Conservation (phyloP, 2,888 invertebrate genomes). For the Eupithecia centaureata region DNA sequence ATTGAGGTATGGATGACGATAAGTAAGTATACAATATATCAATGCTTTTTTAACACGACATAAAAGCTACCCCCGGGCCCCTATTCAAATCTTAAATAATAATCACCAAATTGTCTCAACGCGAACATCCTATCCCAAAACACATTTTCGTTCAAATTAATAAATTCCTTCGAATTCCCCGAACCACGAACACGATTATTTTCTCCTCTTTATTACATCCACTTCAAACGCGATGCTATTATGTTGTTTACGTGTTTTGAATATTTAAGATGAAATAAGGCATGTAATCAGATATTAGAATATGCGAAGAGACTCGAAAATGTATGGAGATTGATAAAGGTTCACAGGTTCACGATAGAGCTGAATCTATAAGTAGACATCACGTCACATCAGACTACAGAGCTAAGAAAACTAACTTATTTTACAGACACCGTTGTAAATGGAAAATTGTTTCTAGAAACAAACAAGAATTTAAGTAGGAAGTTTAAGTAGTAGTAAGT, state of each 20-base stretch:
- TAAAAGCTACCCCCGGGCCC: background rate
- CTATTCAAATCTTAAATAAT: background rate
- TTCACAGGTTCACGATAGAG: slow-evolving; percentile 6
- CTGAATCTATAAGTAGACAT: slow-evolving; percentile 2
- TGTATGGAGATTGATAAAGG: slow-evolving; percentile 14
- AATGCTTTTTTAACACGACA: background rate
- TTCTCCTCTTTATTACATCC: slow-evolving; percentile 33
- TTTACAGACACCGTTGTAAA: background rate
- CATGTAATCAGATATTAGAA: slow-evolving; percentile 32
- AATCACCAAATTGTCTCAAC: background rate
- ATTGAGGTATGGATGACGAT: too few relatives aligned
- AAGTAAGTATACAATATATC: too few relatives aligned
- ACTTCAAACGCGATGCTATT: slow-evolving; percentile 35
- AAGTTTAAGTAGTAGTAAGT: too few relatives aligned
- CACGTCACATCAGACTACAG: background rate
- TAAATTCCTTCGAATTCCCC: slow-evolving; percentile 28
- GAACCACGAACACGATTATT: slow-evolving; percentile 34
- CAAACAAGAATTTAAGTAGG: too few relatives aligned
- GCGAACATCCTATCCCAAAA: background rate
- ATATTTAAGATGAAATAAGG: slow-evolving; percentile 35
- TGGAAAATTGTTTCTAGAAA: too few relatives aligned
- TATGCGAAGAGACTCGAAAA: slow-evolving; percentile 17
- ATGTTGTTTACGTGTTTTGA: slow-evolving; percentile 38
- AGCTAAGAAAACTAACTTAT: background rate
- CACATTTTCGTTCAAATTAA: slow-evolving; percentile 3